phyloP scores from a whole-genome alignment of 2,797 vertebrate species.

The Xerus rutilus region DNA sequence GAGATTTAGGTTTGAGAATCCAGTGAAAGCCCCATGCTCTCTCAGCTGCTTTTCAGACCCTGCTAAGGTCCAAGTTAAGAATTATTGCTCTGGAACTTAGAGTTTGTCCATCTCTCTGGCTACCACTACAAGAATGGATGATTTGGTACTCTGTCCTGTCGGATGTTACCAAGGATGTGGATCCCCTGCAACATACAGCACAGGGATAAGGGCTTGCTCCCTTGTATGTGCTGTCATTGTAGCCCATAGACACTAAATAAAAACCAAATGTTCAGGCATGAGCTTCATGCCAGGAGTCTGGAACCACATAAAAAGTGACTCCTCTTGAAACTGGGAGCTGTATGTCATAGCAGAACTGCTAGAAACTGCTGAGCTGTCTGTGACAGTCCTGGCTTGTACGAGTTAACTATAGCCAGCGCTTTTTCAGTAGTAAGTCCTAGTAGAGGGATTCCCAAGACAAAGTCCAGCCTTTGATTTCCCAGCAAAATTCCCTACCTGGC shows the following conservation, averaged over 20 bases:
- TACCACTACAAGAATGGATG: not conserved
- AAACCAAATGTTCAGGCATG: conserved; percentile 41
- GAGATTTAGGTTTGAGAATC: conserved; percentile 30
- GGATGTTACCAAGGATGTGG: not conserved
- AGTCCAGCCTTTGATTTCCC: not conserved
- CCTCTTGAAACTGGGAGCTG: conserved; percentile 51
- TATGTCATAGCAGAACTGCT: conserved; percentile 32
- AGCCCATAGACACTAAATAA: conserved; percentile 24
- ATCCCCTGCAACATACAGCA: not conserved
- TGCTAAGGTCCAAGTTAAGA: conserved; percentile 20
- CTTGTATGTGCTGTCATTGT: not conserved
- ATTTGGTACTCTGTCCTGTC: not conserved
- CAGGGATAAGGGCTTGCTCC: conserved; percentile 23
- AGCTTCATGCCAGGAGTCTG: conserved; percentile 29
- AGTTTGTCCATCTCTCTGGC: not conserved
- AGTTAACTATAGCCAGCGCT: not conserved
- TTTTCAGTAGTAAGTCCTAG: not conserved
- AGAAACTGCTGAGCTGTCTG: conserved; percentile 1
- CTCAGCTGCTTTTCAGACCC: conserved; percentile 22
- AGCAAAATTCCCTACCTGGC: not conserved
- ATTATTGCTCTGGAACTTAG: not conserved
- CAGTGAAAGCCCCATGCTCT: not conserved
- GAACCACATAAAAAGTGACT: conserved; percentile 39
- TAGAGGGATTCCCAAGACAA: not conserved
- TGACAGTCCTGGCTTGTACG: not conserved